These are phyloP conservation scores for Microcebus lehilahytsara DNA, from an alignment of 2,113 vertebrate genomes.

Conservation along the genomic window DNA sequence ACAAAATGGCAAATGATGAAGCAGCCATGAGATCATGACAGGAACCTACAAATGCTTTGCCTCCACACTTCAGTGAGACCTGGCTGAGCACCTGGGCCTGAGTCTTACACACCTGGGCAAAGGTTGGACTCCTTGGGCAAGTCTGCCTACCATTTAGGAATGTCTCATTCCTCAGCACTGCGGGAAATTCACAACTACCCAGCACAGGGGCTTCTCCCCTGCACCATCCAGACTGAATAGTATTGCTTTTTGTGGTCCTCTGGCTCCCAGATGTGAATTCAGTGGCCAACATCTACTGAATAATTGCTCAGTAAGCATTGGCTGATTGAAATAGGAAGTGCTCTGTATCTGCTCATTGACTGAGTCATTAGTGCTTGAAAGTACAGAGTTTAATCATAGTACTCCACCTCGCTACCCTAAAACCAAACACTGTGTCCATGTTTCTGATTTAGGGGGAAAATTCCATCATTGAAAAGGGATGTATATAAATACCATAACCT, in stretches of 20 bases:
- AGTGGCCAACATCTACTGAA: not conserved
- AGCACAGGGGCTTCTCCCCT: not conserved
- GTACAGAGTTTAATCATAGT: not conserved
- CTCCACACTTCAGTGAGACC: not conserved
- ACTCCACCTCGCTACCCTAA: not conserved
- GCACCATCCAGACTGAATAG: not conserved
- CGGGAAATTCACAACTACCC: not conserved
- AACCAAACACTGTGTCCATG: not conserved
- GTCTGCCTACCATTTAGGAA: not conserved
- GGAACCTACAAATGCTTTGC: not conserved
- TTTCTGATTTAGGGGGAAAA: not conserved
- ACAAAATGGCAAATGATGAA: not conserved
- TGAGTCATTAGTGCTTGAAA: not conserved
- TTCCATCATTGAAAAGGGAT: not conserved
- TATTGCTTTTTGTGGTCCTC: not conserved
- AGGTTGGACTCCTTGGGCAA: not conserved
- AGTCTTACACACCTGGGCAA: not conserved
- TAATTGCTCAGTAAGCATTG: not conserved
- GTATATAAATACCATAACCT: not conserved
- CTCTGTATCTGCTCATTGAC: not conserved
- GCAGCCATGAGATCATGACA: not conserved
- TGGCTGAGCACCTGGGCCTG: too few species aligned
- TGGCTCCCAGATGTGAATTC: not conserved
- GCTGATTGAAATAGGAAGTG: not conserved
- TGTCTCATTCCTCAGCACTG: not conserved